Evolutionary conservation across 2,888 invertebrate genomes (phyloP).

Genomic region (Caenorhabditis panamensis): DNA sequence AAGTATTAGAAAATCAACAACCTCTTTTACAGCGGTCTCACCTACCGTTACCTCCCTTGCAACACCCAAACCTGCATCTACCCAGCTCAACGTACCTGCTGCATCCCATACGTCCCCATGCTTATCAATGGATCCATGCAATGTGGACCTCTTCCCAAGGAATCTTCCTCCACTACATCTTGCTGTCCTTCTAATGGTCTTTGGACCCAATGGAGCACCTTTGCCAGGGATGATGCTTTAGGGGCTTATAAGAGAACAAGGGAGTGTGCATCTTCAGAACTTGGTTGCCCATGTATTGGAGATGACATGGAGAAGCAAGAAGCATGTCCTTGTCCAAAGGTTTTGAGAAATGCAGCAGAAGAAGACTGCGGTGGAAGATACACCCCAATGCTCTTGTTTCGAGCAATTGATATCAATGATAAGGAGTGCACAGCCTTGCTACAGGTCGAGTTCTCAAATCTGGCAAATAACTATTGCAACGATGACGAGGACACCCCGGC

Average conservation of each 20-base stretch:
- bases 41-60: constrained; percentile 14
- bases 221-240: background rate
- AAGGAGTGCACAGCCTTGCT: background rate
- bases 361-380: background rate
- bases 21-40: constrained; percentile 11
- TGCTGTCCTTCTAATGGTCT: background rate
- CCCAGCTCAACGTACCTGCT: constrained; percentile 38
- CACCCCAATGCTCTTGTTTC: background rate
- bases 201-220: background rate
- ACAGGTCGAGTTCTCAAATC: background rate
- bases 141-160: constrained; percentile 28
- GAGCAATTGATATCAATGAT: background rate
- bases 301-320: background rate
- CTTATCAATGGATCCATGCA: constrained; percentile 1
- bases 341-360: too few relatives aligned
- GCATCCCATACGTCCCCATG: constrained; percentile 29
- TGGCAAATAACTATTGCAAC: background rate
- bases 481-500: background rate
- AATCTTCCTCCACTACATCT: background rate
- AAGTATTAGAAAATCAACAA: too few relatives aligned
- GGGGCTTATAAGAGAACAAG: background rate
- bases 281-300: constrained; percentile 1
- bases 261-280: background rate
- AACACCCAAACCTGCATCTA: constrained; percentile 17
- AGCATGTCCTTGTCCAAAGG: background rate